phyloP scores from a whole-genome alignment of 2,797 vertebrate species.

The Oophaga sylvatica region DNA sequence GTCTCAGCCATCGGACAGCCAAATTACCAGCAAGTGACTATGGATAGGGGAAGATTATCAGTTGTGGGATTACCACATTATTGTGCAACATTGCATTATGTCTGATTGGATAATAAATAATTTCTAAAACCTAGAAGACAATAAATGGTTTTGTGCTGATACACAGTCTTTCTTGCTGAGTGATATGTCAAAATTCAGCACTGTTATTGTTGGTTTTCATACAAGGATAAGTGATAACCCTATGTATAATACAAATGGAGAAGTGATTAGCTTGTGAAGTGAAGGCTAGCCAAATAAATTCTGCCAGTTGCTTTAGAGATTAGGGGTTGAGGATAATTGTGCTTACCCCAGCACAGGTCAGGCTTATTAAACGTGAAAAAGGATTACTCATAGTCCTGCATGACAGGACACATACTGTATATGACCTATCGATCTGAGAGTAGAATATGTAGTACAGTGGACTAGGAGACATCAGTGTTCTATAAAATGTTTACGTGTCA shows the following conservation, averaged over 20 bases:
- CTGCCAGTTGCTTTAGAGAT: neutral
- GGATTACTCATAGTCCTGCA: constrained; percentile 28
- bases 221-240: constrained; percentile 3
- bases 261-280: constrained; percentile 38
- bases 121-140: neutral
- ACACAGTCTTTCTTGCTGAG: neutral
- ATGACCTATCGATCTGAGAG: neutral
- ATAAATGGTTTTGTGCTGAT: neutral
- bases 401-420: constrained; percentile 11
- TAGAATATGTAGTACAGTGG: neutral
- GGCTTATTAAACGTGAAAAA: constrained; percentile 22
- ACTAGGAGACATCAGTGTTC: neutral
- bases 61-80: too few species aligned
- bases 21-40: too few species aligned
- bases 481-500: neutral
- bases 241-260: neutral
- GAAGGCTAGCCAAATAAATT: constrained; percentile 13
- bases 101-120: too few species aligned
- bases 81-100: too few species aligned
- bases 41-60: too few species aligned
- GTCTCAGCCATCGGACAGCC: too few species aligned
- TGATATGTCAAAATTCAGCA: neutral
- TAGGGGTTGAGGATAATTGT: constrained; percentile 17
- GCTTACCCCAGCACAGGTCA: neutral
- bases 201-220: neutral